Evolutionary conservation across 2,797 vertebrate species (phyloP).

Genomic region (Tokudaia tokunoshimensis): DNA sequence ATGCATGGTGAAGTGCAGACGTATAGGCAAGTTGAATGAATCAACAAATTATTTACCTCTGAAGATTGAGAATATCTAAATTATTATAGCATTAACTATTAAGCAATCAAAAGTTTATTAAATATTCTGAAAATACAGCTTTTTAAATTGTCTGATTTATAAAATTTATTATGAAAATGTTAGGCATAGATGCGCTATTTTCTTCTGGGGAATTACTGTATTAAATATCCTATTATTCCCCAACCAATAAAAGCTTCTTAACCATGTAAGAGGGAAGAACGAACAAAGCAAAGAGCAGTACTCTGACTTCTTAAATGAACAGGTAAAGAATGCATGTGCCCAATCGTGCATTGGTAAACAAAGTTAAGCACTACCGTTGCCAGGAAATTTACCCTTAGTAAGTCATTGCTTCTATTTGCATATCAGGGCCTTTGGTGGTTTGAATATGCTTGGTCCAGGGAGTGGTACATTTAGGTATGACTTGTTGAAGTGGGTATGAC

Average conservation of each 20-base stretch:
- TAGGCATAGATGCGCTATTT: not conserved
- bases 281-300: not conserved
- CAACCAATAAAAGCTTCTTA: slow-evolving; percentile 57
- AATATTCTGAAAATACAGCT: slow-evolving; percentile 41
- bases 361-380: not conserved
- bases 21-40: slow-evolving; percentile 23
- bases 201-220: not conserved
- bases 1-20: not conserved
- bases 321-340: not conserved
- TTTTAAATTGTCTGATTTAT: slow-evolving; percentile 46
- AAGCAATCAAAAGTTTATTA: slow-evolving; percentile 18
- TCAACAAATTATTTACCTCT: slow-evolving; percentile 41
- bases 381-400: not conserved
- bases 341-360: not conserved
- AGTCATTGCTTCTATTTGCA: slow-evolving; percentile 41
- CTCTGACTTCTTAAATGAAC: not conserved
- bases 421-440: not conserved
- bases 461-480: not conserved
- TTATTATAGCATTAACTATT: not conserved
- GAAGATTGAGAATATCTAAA: slow-evolving; percentile 39
- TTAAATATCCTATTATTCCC: slow-evolving; percentile 21
- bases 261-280: not conserved
- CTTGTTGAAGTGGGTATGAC: not conserved
- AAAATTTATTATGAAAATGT: not conserved
- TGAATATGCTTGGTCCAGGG: not conserved